phyloP scores from a whole-genome alignment of 2,888 invertebrate genomes.

The Chloromyia formosa region DNA sequence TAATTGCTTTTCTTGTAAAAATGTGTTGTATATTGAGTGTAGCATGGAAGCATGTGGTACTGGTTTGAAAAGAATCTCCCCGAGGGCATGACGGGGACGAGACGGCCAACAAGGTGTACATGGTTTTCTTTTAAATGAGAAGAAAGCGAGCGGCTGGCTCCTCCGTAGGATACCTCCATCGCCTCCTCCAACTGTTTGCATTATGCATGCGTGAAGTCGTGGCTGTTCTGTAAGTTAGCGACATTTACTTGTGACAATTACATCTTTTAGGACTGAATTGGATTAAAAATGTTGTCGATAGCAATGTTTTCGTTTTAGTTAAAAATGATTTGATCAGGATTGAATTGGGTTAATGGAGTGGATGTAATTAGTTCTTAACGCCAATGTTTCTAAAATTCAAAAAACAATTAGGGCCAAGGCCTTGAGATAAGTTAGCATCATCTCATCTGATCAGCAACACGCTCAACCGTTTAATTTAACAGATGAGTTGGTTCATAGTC shows the following conservation, averaged over 20 bases:
- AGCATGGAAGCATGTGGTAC: not conserved
- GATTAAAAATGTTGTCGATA: not conserved
- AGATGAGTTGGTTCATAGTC: too few relatives aligned
- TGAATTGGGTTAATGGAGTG: too few relatives aligned
- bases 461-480: too few relatives aligned
- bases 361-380: too few relatives aligned
- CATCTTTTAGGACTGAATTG: constrained; percentile 1
- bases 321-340: too few relatives aligned
- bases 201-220: not conserved
- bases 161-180: constrained; percentile 1
- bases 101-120: not conserved
- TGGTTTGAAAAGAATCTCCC: not conserved
- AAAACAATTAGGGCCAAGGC: too few relatives aligned
- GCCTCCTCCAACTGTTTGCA: not conserved
- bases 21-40: constrained; percentile 16
- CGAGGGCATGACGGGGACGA: constrained; percentile 11
- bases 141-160: not conserved
- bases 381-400: too few relatives aligned
- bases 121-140: not conserved
- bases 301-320: too few relatives aligned
- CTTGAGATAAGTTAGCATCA: too few relatives aligned
- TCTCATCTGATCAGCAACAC: too few relatives aligned
- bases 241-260: constrained; percentile 7
- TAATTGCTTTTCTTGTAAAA: constrained; percentile 45
- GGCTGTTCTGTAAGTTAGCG: not conserved